These are phyloP conservation scores for Lissonota sp. DNA, from an alignment of 2,888 invertebrate genomes.

Conservation along the genomic window DNA sequence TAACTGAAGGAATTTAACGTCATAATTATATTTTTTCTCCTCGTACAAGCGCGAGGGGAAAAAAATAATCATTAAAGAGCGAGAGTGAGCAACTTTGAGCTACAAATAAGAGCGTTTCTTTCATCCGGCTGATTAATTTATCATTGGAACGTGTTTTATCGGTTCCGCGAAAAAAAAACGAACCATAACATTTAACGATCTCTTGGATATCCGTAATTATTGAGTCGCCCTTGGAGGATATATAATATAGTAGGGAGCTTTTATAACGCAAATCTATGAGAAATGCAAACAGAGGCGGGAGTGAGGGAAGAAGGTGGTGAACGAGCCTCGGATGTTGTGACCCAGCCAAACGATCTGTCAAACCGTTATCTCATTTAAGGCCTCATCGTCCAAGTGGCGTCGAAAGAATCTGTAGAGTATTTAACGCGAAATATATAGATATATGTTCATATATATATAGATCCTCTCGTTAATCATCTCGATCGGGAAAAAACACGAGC, in stretches of 20 bases:
- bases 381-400: conserved; percentile 52
- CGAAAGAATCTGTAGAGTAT: conserved; percentile 17
- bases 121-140: conserved; percentile 6
- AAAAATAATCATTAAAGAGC: not conserved
- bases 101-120: not conserved
- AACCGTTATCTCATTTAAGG: conserved; percentile 70
- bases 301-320: conserved; percentile 62
- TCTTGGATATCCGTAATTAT: not conserved
- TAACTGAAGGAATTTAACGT: conserved; percentile 75
- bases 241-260: conserved; percentile 49
- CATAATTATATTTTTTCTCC: conserved; percentile 71
- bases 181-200: not conserved
- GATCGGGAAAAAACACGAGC: conserved; percentile 2
- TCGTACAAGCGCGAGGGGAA: not conserved
- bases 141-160: not conserved
- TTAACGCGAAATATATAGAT: conserved; percentile 22
- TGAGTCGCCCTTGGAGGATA: conserved; percentile 38
- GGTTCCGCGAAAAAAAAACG: not conserved
- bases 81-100: not conserved
- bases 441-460: conserved; percentile 25
- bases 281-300: not conserved
- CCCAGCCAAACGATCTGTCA: conserved; percentile 61
- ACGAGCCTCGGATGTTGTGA: conserved; percentile 70
- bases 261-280: conserved; percentile 21
- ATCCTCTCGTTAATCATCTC: conserved; percentile 57